Percentiles rank a stretch among this genome's conserved stretches.
Evolutionary conservation across 2,888 invertebrate species (phyloP).

Genomic region (Graphium colonna): DNA sequence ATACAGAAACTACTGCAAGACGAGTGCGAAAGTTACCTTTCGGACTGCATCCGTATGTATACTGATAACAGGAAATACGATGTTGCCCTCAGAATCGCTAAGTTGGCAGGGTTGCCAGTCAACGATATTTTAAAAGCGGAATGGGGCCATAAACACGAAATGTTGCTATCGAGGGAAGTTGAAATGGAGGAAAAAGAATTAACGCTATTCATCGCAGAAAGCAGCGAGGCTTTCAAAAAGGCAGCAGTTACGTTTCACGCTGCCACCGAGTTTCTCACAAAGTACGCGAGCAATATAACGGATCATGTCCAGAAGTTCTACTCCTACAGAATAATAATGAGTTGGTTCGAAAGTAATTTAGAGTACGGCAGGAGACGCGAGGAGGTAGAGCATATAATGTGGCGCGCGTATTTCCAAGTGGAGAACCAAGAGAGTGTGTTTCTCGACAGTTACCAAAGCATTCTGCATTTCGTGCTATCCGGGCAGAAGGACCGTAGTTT

Average conservation of each 20-base stretch:
- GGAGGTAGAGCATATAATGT: constrained; percentile 70
- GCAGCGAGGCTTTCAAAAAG: constrained; percentile 81
- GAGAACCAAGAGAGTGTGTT: constrained; percentile 48
- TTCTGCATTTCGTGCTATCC: constrained; percentile 56
- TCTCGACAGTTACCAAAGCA: constrained; percentile 56
- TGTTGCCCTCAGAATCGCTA: constrained; percentile 80
- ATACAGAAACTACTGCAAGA: constrained; percentile 68
- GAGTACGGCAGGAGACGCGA: constrained; percentile 62
- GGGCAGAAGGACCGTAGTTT: constrained; percentile 57
- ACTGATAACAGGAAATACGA: constrained; percentile 72
- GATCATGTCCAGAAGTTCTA: constrained; percentile 74
- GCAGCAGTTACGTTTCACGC: constrained; percentile 81
- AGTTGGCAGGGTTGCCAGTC: constrained; percentile 65
- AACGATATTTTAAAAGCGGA: constrained; percentile 77
- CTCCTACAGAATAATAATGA: constrained; percentile 66
- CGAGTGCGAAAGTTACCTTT: constrained; percentile 65
- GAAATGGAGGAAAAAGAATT: constrained; percentile 55
- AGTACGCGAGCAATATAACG: constrained; percentile 72
- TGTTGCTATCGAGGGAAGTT: constrained; percentile 46
- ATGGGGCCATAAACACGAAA: constrained; percentile 75
- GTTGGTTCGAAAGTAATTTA: constrained; percentile 67
- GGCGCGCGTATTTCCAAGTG: constrained; percentile 61
- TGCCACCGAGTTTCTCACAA: constrained; percentile 82
- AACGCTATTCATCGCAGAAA: constrained; percentile 78
- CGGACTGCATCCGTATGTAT: constrained; percentile 76